Evolutionary conservation across 2,113 vertebrate genomes (phyloP).

Genomic region (Ahaetulla prasina): DNA sequence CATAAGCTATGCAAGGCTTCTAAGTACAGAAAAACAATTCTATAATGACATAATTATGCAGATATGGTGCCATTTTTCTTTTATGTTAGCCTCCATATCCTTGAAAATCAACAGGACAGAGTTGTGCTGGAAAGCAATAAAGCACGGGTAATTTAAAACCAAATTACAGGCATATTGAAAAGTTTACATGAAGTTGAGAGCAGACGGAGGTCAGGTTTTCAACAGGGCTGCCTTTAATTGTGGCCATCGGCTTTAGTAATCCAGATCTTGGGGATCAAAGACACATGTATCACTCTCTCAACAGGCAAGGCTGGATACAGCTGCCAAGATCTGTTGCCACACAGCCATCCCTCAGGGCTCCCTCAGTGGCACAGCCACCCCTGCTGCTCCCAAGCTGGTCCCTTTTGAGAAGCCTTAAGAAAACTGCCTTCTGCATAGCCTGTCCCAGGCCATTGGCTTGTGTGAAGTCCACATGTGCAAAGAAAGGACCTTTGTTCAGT

Average conservation of each 20-base stretch:
- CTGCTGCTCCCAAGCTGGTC: conserved; percentile 3
- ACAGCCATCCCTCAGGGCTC: conserved; percentile 61
- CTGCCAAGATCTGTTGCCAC: conserved; percentile 59
- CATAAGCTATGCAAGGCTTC: conserved; percentile 55
- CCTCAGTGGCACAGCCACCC: conserved; percentile 57
- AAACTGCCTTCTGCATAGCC: conserved; percentile 27
- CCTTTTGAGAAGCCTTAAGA: conserved; percentile 27
- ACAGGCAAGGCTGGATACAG: conserved; percentile 57
- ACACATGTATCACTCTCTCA: conserved; percentile 71
- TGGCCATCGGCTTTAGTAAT: conserved; percentile 75
- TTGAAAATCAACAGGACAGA: conserved; percentile 74
- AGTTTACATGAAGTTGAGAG: conserved; percentile 87
- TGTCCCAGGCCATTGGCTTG: conserved; percentile 26
- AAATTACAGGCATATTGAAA: conserved; percentile 94
- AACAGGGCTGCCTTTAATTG: conserved; percentile 79
- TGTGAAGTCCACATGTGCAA: conserved; percentile 27
- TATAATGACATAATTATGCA: conserved; percentile 74
- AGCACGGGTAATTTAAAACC: conserved; percentile 88
- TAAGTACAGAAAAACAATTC: conserved; percentile 71
- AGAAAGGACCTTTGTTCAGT: not conserved
- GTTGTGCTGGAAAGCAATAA: conserved; percentile 85
- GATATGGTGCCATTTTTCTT: conserved; percentile 73
- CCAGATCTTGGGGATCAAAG: conserved; percentile 75
- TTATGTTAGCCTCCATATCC: conserved; percentile 71
- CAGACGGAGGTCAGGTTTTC: conserved; percentile 79